Evolutionary conservation across 2,888 invertebrate species (phyloP), one percentile per base, ranked within the genome.

Genomic region (Hecatera dysodea): DNA sequence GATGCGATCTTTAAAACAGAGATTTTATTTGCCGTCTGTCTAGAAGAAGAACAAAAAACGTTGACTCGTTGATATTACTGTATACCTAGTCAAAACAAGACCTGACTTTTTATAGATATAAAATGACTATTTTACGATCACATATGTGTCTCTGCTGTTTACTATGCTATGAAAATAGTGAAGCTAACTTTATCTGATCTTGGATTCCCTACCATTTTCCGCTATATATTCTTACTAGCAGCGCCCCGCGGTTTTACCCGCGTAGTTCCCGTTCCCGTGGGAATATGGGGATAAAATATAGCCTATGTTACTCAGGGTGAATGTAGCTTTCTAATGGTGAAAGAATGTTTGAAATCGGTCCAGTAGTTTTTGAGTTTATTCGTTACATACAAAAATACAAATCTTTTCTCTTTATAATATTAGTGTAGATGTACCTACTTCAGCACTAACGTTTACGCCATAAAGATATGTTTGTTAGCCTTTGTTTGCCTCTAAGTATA

Each of bases 381-480:
- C n/a, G n/a, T n/a, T n/a, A n/a, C n/a, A n/a, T n/a, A n/a, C n/a
- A n/a, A n/a, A n/a, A n/a, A n/a, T n/a, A n/a, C n/a, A n/a, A n/a
- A n/a, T n/a, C n/a, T n/a, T n/a, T n/a, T n/a, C n/a, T n/a, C n/a
- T n/a, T n/a, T n/a, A n/a, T n/a, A n/a, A n/a, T n/a, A n/a, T n/a
- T n/a, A n/a, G n/a, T n/a, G n/a, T n/a, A n/a, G n/a, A n/a, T n/a
- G n/a, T n/a, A n/a, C 57, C 39, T 60, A 48, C 60, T 72, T 59
- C 33, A 39, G 48, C 56, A 68, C 56, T 64, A 78, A 81, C 52
- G 65, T 68, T 81, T 75, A 57, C 48, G 44, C 67, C 55, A 36
- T 70, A 70, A 70, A 80, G 33, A 78, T 78, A 81, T 74, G 69
- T 78, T 74, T 78, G 55, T 77, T 55, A 56, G 72, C 27, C 55